Evolutionary conservation across 53 echinoderm and acorn worm genomes (phyloP).

Genomic region (Mesocentrotus franciscanus): DNA sequence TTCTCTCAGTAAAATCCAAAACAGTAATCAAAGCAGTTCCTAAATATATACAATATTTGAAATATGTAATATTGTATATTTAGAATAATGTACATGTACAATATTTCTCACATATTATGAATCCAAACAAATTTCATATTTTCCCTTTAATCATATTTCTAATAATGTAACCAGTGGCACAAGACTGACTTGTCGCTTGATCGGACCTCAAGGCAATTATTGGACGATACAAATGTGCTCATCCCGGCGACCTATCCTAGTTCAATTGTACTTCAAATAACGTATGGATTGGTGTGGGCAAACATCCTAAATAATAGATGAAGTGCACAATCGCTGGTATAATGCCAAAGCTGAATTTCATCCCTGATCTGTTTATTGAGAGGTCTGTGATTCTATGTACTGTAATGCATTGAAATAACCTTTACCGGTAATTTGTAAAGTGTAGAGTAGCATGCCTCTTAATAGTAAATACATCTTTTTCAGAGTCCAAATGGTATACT

Average conservation of each 20-base stretch:
- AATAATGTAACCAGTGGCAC: slow-evolving; percentile 15
- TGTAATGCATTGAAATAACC: not conserved
- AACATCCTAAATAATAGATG: slow-evolving; percentile 39
- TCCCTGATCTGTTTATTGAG: not conserved
- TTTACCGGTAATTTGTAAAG: not conserved
- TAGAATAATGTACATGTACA: too few species aligned
- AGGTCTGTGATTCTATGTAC: not conserved
- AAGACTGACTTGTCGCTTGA: slow-evolving; percentile 41
- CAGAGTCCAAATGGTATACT: too few species aligned
- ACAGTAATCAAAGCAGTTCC: too few species aligned
- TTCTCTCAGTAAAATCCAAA: too few species aligned
- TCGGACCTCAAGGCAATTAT: not conserved
- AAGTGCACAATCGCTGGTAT: slow-evolving; percentile 3
- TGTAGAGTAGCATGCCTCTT: not conserved
- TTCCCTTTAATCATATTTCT: slow-evolving; percentile 33
- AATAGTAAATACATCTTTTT: too few species aligned
- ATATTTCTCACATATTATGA: too few species aligned
- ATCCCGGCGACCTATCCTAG: not conserved
- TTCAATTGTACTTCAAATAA: slow-evolving; percentile 38
- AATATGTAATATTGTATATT: too few species aligned
- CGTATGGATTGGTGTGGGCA: slow-evolving; percentile 19
- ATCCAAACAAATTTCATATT: not conserved
- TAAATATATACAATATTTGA: too few species aligned
- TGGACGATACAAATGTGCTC: not conserved
- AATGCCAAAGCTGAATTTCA: not conserved